Evolutionary conservation across 2,113 vertebrate genomes (phyloP), one percentile per base, ranked within the genome.

Genomic region (Halcyon senegalensis): DNA sequence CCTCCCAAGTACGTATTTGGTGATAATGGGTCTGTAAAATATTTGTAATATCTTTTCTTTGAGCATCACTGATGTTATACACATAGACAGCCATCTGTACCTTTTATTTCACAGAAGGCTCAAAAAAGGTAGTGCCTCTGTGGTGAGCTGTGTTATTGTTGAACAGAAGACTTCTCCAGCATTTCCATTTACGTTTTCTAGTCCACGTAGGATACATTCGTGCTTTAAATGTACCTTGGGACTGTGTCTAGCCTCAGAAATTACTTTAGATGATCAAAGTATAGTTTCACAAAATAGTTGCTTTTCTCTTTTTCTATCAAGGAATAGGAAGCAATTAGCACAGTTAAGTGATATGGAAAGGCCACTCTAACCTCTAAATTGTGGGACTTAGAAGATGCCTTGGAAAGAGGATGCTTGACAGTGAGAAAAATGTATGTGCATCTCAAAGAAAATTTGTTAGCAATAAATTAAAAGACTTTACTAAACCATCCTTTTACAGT

Each of bases 11-110:
- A 56, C 10, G 4, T 66, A 63, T 31, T 39, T 89, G 64, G 64
- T 87, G 76, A 72, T 77, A 92, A 88, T 31, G 81, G 58, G 56
- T 87, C 92, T 84, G 64, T 90, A 84, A 94, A 94, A 92, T 88
- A 94, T 79, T 73, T 90, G 55, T 73, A 78, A 44, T 58, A 20
- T 60, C 68, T 89, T 94, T 84, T 64, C 56, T 94, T 82, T 94
- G 77, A 66, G 60, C 86, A 84, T 69, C 6, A 3, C 58, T 89
- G 69, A 84, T 90, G 60, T 85, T 93, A 67, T 28, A 68, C 50
- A 86, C 31, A 67, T 37, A 76, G 89, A 87, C 73, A 92, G 69
- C 60, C 76, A 93, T 94, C 83, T 89, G 53, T 84, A 94, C 35
- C n/a, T 93, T 87, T 70, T 91, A 84, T 78, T 92, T 84, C 88